These are phyloP conservation scores for Epicampocera succincta DNA, from an alignment of 2,888 invertebrate species.

Conservation along the genomic window DNA sequence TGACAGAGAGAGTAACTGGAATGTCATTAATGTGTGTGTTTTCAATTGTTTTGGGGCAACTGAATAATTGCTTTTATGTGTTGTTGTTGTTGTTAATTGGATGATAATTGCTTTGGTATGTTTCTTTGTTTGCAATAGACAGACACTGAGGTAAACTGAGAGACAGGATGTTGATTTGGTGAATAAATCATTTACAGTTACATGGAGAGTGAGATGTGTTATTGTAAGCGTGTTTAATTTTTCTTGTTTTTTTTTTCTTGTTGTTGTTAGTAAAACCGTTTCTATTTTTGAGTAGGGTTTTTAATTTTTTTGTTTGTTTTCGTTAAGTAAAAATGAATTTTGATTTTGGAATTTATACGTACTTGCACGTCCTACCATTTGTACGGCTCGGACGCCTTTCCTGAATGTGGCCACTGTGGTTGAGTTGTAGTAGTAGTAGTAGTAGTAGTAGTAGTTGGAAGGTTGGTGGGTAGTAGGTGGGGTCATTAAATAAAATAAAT, in stretches of 20 bases:
- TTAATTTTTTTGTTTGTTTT: conserved; percentile 10
- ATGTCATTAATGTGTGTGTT: background rate
- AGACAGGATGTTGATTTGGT: conserved; percentile 36
- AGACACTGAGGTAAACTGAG: conserved; percentile 8
- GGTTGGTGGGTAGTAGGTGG: conserved; percentile 65
- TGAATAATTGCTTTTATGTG: conserved; percentile 9
- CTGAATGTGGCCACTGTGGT: conserved; percentile 98
- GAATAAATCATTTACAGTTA: conserved; percentile 28
- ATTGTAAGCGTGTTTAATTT: conserved; percentile 41
- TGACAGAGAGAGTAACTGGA: conserved; percentile 9
- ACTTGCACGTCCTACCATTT: conserved; percentile 99
- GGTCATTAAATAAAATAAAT: conserved; percentile 73
- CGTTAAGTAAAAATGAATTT: conserved; percentile 55
- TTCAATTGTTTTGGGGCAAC: conserved; percentile 12
- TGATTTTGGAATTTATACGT: conserved; percentile 85
- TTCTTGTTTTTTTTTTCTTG: conserved; percentile 37
- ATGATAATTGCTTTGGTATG: background rate
- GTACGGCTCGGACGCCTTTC: conserved; percentile 99
- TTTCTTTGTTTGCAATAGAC: background rate
- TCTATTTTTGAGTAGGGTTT: conserved; percentile 5
- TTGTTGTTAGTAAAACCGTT: conserved; percentile 28
- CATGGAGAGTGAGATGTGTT: conserved; percentile 26
- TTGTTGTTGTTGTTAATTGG: conserved; percentile 6
- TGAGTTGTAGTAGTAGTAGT: conserved; percentile 66
- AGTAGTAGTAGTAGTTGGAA: conserved; percentile 61